Conservation (phyloP, 1,140 invertebrate genomes). For the Antheraea pernyi region DNA sequence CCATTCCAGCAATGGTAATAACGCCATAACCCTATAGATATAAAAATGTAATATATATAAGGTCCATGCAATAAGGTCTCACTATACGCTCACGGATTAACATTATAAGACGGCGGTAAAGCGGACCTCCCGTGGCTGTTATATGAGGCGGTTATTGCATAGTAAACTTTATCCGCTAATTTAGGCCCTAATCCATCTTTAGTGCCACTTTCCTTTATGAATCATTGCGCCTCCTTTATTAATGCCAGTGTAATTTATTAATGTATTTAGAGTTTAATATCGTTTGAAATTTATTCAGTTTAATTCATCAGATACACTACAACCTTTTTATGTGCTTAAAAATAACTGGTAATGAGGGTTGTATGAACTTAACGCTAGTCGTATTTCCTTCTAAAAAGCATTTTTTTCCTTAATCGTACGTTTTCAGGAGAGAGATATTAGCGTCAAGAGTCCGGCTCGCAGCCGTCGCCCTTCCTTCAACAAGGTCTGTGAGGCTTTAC, state of each 20-base stretch:
- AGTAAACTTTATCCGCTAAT: constrained; percentile 4
- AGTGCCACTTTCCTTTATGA: constrained; percentile 2
- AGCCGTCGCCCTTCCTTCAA: constrained; percentile 66
- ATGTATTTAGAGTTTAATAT: background rate
- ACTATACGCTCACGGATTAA: no score
- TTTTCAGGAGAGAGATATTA: constrained; percentile 17
- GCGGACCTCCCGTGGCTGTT: background rate
- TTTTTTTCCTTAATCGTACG: background rate
- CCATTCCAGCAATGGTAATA: no score
- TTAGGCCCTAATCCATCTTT: background rate
- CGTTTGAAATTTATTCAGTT: no score
- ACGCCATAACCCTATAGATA: no score
- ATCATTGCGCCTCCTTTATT: background rate
- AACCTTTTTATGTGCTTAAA: no score
- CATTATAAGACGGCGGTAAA: background rate
- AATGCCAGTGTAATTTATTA: background rate
- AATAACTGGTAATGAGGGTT: no score
- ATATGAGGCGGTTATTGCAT: constrained; percentile 1
- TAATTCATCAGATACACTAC: no score
- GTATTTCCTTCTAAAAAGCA: no score
- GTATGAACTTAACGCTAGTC: no score
- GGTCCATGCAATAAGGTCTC: no score
- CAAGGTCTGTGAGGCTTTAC: constrained; percentile 64
- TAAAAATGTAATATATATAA: no score
- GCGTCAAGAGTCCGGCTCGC: constrained; percentile 30